These are phyloP conservation scores for Liparis tanakae DNA, from an alignment of 2,797 vertebrate genomes.

Conservation along the genomic window DNA sequence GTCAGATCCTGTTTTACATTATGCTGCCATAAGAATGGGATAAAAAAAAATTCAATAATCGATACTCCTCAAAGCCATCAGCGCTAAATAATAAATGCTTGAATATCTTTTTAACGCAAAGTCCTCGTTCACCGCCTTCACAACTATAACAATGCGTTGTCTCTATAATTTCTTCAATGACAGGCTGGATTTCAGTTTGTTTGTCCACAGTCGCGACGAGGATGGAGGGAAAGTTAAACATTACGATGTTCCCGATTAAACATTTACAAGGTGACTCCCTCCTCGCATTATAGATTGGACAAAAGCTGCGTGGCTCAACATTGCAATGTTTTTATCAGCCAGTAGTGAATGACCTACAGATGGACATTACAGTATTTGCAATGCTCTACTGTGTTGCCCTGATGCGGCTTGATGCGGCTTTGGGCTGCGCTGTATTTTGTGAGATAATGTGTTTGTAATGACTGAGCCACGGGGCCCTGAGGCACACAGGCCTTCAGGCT, in stretches of 20 bases:
- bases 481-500: slow-evolving; percentile 58
- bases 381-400: slow-evolving; percentile 4
- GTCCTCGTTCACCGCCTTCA: slow-evolving; percentile 14
- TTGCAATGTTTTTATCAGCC: slow-evolving; percentile 12
- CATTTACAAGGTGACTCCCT: slow-evolving; percentile 36
- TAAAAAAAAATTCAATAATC: background rate
- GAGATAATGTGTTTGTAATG: slow-evolving; percentile 51
- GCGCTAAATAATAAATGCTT: background rate
- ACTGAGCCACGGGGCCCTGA: slow-evolving; percentile 56
- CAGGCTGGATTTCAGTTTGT: slow-evolving; percentile 45
- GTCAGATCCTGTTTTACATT: background rate
- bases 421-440: slow-evolving; percentile 30
- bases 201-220: slow-evolving; percentile 46
- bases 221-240: slow-evolving; percentile 54
- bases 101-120: background rate
- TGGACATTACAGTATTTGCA: background rate
- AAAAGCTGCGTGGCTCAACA: background rate
- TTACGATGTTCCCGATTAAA: slow-evolving; percentile 26
- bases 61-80: background rate
- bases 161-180: slow-evolving; percentile 21
- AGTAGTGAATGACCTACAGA: background rate
- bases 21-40: background rate
- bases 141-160: slow-evolving; percentile 1
- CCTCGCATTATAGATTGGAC: slow-evolving; percentile 7
- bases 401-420: slow-evolving; percentile 22